Evolutionary conservation across 1,140 invertebrate species (phyloP), one percentile per base, ranked within the genome.

Genomic region (Drosophila prosaltans): DNA sequence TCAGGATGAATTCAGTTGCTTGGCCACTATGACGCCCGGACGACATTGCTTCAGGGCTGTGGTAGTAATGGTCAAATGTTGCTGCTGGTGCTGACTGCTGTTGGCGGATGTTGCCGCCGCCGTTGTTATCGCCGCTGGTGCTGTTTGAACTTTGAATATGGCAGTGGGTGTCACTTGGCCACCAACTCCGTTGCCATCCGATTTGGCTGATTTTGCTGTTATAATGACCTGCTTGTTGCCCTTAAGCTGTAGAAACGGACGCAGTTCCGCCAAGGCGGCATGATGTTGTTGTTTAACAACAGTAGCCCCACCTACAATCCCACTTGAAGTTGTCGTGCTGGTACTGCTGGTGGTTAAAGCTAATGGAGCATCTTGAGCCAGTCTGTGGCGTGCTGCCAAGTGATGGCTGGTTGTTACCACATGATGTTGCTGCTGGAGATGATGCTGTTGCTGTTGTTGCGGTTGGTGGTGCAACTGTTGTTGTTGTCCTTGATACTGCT

Each of bases 21-120:
- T 97, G 57, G 96, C 97, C 62, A 97, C 96, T 77, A 97, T 97
- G 24, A 97, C 97, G 65, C 96, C 96, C 8, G 96, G 96, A 78
- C 96, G 94, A 74, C 96, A 95, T 78, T 97, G 96, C 77, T 95
- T 92, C 6, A 91, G 69, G 0, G 93, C 69, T 92, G 93, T 72
- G 92, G 93, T 72, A 92, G 93, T 85, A 55, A 92, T 90, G 64
- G 91, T 91, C 24, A 92, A 64, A 69, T 75, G 64, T 41, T 61
- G 71, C 62, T 73, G 54, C 24, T 26, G 62, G 40, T 69, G 65
- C 65, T 74, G 76, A 39, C 64, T 71, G 69, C 54, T 78, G 79
- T 55, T 85, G 72, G 69, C 69, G 74, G 32, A 74, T 61, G 54
- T 48, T 75, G 67, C 40, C 32, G 63, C 45, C 26, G 51, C 45